Evolutionary conservation across 2,888 invertebrate species (phyloP).

Genomic region (Drosophila kambysellisi): DNA sequence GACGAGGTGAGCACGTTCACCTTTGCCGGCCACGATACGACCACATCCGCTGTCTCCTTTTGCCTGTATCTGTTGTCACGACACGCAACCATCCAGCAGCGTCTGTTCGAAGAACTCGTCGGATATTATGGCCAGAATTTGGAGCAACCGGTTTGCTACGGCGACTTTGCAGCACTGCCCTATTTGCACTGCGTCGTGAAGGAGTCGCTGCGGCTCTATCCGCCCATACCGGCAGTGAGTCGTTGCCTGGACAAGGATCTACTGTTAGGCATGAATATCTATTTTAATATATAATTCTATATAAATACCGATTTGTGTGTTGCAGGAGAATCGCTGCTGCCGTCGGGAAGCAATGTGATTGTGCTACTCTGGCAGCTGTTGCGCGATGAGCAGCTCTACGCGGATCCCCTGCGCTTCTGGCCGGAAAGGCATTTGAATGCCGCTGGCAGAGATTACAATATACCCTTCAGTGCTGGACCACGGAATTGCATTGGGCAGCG

Average conservation of each 20-base stretch:
- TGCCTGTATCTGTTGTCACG: conserved; percentile 80
- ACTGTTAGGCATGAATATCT: conserved; percentile 85
- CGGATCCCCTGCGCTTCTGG: conserved; percentile 75
- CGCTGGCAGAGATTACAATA: conserved; percentile 53
- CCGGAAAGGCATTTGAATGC: conserved; percentile 79
- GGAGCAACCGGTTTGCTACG: conserved; percentile 56
- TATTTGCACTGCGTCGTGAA: conserved; percentile 88
- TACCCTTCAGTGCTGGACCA: conserved; percentile 85
- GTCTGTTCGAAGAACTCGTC: conserved; percentile 77
- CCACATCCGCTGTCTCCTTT: conserved; percentile 83
- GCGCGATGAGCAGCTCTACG: conserved; percentile 73
- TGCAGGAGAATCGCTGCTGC: conserved; percentile 60
- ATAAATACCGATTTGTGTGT: neutral
- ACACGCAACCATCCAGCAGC: conserved; percentile 76
- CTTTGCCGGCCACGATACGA: conserved; percentile 87
- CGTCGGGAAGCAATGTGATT: conserved; percentile 78
- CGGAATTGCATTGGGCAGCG: conserved; percentile 86
- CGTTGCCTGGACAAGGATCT: conserved; percentile 86
- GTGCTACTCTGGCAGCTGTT: conserved; percentile 80
- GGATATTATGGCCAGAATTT: conserved; percentile 70
- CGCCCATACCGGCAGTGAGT: conserved; percentile 88
- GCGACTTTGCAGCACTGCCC: conserved; percentile 72
- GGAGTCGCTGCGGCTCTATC: conserved; percentile 88
- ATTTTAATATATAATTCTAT: neutral
- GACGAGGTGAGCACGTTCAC: conserved; percentile 91